A percentile compares a stretch with the other conserved stretches of the same genome.
Conservation (phyloP, 2,113 vertebrate genomes). For the Heterotilapia buettikoferi region DNA sequence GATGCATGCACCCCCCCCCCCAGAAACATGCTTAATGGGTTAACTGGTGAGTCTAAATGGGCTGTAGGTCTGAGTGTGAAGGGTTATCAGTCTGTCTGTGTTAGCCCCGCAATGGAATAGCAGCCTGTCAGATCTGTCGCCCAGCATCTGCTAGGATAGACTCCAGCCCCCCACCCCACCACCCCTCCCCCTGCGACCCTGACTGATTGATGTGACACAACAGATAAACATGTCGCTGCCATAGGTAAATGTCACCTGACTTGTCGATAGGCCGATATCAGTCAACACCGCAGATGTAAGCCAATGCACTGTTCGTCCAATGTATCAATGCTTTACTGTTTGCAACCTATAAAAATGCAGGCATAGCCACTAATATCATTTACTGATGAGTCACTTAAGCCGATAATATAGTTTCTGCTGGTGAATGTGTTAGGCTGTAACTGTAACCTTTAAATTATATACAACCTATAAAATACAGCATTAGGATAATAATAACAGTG, state of each 20-base stretch:
- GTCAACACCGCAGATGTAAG: background rate
- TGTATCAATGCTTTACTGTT: background rate
- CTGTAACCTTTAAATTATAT: background rate
- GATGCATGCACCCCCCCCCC: background rate
- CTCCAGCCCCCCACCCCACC: background rate
- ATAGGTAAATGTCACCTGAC: background rate
- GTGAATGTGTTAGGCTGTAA: background rate
- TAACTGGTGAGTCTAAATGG: background rate
- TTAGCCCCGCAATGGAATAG: background rate
- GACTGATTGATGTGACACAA: background rate
- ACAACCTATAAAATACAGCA: background rate
- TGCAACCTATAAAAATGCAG: background rate
- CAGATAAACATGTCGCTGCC: background rate
- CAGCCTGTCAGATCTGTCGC: background rate
- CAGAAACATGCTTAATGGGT: background rate
- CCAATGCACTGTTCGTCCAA: background rate
- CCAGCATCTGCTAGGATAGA: background rate
- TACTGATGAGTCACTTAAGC: background rate
- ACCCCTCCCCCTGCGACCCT: background rate
- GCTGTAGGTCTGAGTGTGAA: background rate
- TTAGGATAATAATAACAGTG: background rate
- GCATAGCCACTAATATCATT: background rate
- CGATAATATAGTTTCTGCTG: fast-evolving
- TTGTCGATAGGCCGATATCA: background rate
- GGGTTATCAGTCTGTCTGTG: background rate